Conservation (phyloP, 2,113 vertebrate genomes). For the Fulmarus glacialis region DNA sequence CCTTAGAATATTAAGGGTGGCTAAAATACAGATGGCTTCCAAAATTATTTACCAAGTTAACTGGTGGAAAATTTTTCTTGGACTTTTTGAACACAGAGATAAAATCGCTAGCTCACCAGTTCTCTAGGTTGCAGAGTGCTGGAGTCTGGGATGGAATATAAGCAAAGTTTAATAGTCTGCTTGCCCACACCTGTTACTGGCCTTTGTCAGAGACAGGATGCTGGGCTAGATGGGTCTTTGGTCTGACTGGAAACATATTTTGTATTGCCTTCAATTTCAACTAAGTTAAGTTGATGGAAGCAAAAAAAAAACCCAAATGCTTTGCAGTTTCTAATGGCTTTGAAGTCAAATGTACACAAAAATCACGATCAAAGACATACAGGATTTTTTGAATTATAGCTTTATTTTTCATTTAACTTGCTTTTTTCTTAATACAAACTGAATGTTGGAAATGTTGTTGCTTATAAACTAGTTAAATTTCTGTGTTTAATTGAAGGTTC, state of each 20-base stretch:
- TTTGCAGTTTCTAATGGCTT: neutral
- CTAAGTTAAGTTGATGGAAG: neutral
- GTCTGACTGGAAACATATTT: neutral
- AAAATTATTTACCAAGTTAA: neutral
- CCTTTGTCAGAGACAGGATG: neutral
- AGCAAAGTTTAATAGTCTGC: neutral
- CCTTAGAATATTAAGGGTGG: neutral
- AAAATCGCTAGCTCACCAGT: neutral
- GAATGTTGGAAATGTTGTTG: neutral
- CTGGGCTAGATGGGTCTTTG: neutral
- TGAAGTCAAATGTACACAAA: neutral
- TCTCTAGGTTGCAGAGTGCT: neutral
- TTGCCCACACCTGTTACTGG: neutral
- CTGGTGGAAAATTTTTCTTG: neutral
- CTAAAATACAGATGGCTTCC: neutral
- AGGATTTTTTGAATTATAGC: neutral
- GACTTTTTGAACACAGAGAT: neutral
- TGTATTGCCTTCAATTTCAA: neutral
- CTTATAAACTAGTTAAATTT: neutral
- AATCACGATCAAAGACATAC: neutral
- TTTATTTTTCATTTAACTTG: neutral
- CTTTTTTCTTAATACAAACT: neutral
- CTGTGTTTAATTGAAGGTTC: neutral
- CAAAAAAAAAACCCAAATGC: neutral
- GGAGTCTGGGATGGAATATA: neutral